A percentile compares a stretch with the other conserved stretches of the same genome.
Evolutionary conservation across 2,888 invertebrate species (phyloP).

Genomic region (Temnothorax rugatulus): DNA sequence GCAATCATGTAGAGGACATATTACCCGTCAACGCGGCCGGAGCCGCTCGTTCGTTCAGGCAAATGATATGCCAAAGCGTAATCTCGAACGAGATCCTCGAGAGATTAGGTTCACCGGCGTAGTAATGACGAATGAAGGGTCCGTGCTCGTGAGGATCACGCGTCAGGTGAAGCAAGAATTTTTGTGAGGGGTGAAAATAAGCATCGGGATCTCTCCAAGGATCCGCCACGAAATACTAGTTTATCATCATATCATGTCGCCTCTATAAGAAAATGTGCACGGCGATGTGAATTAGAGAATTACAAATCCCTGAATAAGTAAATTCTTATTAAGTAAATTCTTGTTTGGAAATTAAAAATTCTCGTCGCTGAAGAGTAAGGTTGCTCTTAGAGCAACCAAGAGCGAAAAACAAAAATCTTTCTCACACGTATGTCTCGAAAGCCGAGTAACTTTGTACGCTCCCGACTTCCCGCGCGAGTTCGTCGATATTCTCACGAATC

Average conservation of each 20-base stretch:
- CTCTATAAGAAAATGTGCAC: neutral
- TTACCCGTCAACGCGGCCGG: constrained; percentile 84
- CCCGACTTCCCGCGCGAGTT: constrained; percentile 19
- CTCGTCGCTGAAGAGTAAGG: neutral
- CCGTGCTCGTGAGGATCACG: constrained; percentile 62
- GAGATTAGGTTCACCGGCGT: constrained; percentile 80
- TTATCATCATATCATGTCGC: neutral
- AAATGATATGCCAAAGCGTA: constrained; percentile 85
- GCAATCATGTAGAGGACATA: constrained; percentile 83
- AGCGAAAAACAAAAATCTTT: neutral
- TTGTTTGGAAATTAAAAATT: neutral
- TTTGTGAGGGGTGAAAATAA: constrained; percentile 42
- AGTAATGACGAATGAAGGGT: constrained; percentile 78
- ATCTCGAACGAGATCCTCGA: constrained; percentile 79
- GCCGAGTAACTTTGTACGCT: constrained; percentile 28
- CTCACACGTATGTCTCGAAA: constrained; percentile 21
- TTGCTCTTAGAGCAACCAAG: too few species aligned
- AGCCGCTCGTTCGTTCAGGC: constrained; percentile 84
- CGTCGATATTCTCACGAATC: constrained; percentile 61
- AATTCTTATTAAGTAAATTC: neutral
- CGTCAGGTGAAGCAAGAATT: constrained; percentile 72
- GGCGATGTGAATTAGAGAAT: neutral
- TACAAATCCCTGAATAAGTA: neutral
- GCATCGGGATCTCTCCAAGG: constrained; percentile 2
- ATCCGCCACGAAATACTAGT: neutral